Conservation (phyloP, 2,888 invertebrate species). For the Napeogenes inachia region DNA sequence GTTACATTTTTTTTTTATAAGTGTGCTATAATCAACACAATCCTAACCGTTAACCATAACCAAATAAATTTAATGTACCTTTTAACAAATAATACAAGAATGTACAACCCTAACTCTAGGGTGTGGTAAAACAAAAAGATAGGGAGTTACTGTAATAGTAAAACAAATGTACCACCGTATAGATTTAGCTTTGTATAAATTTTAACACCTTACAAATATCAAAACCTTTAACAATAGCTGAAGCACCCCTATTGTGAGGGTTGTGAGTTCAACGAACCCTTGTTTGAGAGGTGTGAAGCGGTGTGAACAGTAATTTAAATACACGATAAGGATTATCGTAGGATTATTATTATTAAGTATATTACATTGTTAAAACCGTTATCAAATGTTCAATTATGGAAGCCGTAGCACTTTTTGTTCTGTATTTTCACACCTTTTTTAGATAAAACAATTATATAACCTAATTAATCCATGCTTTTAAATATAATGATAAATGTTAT, state of each 20-base stretch:
- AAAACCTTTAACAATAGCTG: conserved; percentile 48
- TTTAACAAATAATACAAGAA: not conserved
- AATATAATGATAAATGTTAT: too few relatives aligned
- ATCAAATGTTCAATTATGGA: conserved; percentile 9
- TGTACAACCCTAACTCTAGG: conserved; percentile 10
- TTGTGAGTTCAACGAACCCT: conserved; percentile 46
- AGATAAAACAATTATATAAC: too few relatives aligned
- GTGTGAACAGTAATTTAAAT: conserved; percentile 33
- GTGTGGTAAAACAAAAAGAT: conserved; percentile 12
- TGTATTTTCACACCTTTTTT: too few relatives aligned
- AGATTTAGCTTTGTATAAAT: conserved; percentile 33
- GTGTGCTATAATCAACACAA: too few relatives aligned
- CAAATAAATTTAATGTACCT: too few relatives aligned
- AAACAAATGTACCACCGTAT: conserved; percentile 23
- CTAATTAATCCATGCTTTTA: too few relatives aligned
- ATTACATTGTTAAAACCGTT: conserved; percentile 23
- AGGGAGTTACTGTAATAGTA: conserved; percentile 17
- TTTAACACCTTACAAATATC: conserved; percentile 48
- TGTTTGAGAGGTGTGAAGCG: conserved; percentile 34
- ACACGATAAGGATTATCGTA: conserved; percentile 29
- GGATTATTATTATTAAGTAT: conserved; percentile 26
- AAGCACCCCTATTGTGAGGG: conserved; percentile 46
- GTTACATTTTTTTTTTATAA: too few relatives aligned
- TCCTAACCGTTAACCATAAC: too few relatives aligned
- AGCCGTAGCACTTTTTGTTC: not conserved